Percentiles rank a stretch among this genome's conserved stretches.
phyloP scores from a whole-genome alignment of 2,797 vertebrate genomes.

The Sitta carolinensis region DNA sequence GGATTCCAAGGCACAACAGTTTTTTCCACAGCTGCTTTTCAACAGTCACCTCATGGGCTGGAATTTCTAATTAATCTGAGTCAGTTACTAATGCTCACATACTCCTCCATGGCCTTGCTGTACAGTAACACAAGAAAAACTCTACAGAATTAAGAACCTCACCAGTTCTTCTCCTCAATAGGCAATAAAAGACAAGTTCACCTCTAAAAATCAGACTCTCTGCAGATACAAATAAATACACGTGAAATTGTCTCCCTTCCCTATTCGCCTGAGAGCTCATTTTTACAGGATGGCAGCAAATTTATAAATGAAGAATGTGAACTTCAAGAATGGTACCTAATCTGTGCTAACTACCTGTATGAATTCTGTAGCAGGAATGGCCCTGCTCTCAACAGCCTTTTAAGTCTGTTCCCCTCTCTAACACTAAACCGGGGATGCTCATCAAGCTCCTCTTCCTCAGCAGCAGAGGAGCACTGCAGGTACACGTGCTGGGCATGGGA shows the following conservation, averaged over 20 bases:
- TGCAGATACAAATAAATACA: background rate
- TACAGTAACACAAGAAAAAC: background rate
- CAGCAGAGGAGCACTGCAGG: background rate
- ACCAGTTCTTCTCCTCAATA: background rate
- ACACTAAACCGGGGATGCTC: background rate
- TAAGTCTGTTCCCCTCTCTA: background rate
- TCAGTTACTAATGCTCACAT: background rate
- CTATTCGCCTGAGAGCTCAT: background rate
- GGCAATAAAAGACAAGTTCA: background rate
- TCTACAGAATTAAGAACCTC: background rate
- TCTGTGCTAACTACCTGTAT: background rate
- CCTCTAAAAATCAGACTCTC: background rate
- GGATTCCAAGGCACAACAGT: background rate
- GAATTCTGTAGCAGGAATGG: background rate
- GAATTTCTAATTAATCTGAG: background rate
- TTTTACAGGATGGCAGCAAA: background rate
- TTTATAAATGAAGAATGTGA: background rate
- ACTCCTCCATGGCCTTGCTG: background rate
- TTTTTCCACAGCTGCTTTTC: background rate
- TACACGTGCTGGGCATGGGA: accelerated
- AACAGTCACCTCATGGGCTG: background rate
- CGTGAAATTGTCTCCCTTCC: background rate
- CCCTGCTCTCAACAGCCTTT: background rate
- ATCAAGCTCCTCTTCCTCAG: background rate
- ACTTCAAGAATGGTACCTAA: background rate